Base-by-base conservation (phyloP, 2,113 vertebrate species). In the Psittacula cyanocephala region DNA sequence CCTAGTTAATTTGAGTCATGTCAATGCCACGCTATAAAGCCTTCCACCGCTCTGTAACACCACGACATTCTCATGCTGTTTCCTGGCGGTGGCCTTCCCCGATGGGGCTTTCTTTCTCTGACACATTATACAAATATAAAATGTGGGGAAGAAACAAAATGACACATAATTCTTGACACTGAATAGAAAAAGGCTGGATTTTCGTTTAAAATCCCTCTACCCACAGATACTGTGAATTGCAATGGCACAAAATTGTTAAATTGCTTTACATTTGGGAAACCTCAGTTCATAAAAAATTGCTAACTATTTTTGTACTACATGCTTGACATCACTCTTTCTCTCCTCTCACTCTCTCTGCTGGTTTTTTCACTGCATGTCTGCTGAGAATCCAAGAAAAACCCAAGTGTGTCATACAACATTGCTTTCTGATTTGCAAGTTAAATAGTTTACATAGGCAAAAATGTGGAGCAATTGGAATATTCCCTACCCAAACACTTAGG, bases 341-440 rank as follows among this genome's bases (percentile, higher is more conserved):
- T 75, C 53, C 31, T 71, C 63, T 93, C 70, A 55, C 62, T 93
- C 57, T 95, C 74, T 91, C 62, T 91, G 62, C 84, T 95, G 91
- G 62, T 95, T 94, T 87, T 88, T 91, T 37, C 83, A 76, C 69
- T 88, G 50, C 75, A 35, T 90, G 82, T 93, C 94, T 95, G 89
- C 85, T 97, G 95, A 97, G 95, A 95, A 95, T 97, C 94, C 84
- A 88, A 75, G 96, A 94, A 97, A 96, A 95, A 92, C 84, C 95
- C 97, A 96, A 95, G 94, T 94, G 95, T 96, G 95, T 95, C 94
- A 96, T 95, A 96, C 95, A 97, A 94, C 96, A 90, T 94, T 96
- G 92, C 93, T 95, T 97, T 97, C 94, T 97, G 91, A 97, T 97
- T 95, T 97, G 93, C 92, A 97, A 97, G 93, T 97, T 93, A 97